These are phyloP conservation scores for Cherax destructor DNA, from an alignment of 1,140 invertebrate genomes.

Conservation along the genomic window DNA sequence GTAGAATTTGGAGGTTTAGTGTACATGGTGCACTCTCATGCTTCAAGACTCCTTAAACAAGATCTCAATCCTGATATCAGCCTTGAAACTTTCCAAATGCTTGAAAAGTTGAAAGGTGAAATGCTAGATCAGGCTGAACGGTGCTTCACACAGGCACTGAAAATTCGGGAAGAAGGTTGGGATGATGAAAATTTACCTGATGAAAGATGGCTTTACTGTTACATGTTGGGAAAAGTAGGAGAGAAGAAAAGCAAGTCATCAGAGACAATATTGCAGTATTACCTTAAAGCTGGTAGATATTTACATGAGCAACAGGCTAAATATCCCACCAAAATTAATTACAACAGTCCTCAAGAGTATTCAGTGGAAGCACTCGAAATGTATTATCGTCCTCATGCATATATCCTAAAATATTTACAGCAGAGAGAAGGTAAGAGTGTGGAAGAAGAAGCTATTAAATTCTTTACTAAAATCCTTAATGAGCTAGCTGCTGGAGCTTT, in stretches of 20 bases:
- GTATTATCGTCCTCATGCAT: slow-evolving; percentile 83
- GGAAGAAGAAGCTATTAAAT: slow-evolving; percentile 56
- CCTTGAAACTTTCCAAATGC: slow-evolving; percentile 84
- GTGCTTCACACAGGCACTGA: slow-evolving; percentile 81
- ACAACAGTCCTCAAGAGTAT: slow-evolving; percentile 87
- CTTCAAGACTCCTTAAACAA: slow-evolving; percentile 86
- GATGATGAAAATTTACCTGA: slow-evolving; percentile 81
- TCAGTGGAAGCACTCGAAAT: slow-evolving; percentile 93
- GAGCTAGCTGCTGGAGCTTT: slow-evolving; percentile 58
- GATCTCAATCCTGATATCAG: slow-evolving; percentile 83
- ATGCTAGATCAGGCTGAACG: slow-evolving; percentile 85
- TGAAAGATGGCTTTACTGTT: slow-evolving; percentile 92
- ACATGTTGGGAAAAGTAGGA: slow-evolving; percentile 93
- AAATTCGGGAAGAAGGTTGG: slow-evolving; percentile 72
- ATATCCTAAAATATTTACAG: slow-evolving; percentile 89
- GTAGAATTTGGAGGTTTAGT: slow-evolving; percentile 92
- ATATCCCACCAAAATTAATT: slow-evolving; percentile 91
- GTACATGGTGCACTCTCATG: slow-evolving; percentile 91
- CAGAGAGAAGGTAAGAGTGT: slow-evolving; percentile 78
- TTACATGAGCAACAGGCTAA: slow-evolving; percentile 87
- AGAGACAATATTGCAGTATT: slow-evolving; percentile 86
- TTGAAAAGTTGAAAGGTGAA: slow-evolving; percentile 85
- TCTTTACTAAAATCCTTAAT: slow-evolving; percentile 55
- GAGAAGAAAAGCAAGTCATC: slow-evolving; percentile 87
- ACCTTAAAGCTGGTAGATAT: slow-evolving; percentile 81